These are phyloP conservation scores for Amblyopsis hoosieri DNA, from an alignment of 2,797 vertebrate genomes.

Conservation along the genomic window DNA sequence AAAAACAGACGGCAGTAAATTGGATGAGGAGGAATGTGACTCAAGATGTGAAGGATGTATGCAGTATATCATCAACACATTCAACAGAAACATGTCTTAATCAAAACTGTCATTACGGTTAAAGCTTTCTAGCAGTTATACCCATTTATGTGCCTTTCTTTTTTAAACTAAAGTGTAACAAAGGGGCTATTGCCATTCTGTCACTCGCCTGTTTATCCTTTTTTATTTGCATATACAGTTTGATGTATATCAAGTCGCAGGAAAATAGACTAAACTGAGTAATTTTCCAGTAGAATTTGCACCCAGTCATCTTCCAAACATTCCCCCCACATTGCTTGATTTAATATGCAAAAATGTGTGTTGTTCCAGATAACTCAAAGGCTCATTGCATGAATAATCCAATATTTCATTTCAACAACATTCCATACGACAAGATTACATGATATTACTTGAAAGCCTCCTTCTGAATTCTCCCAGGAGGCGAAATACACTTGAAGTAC, in stretches of 20 bases:
- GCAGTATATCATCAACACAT: not conserved
- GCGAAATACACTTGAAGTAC: not conserved
- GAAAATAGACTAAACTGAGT: not conserved
- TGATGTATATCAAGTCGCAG: not conserved
- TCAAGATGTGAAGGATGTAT: not conserved
- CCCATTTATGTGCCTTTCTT: not conserved
- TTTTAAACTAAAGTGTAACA: not conserved
- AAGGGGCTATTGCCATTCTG: not conserved
- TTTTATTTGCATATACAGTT: not conserved
- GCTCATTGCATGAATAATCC: conserved; percentile 52
- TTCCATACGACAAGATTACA: conserved; percentile 38
- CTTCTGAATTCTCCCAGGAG: conserved; percentile 20
- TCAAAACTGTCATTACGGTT: not conserved
- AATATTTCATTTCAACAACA: conserved; percentile 46
- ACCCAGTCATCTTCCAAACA: conserved; percentile 30
- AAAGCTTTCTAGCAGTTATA: not conserved
- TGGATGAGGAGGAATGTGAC: not conserved
- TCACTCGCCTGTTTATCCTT: not conserved
- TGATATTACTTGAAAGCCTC: conserved; percentile 26
- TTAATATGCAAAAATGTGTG: conserved; percentile 52
- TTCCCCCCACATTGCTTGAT: conserved; percentile 18
- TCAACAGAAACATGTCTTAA: not conserved
- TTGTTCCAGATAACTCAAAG: conserved; percentile 33
- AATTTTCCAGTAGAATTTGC: conserved; percentile 20
- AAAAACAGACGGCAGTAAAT: not conserved